phyloP scores from a whole-genome alignment of 1,140 invertebrate species.

The Bombus consobrinus region DNA sequence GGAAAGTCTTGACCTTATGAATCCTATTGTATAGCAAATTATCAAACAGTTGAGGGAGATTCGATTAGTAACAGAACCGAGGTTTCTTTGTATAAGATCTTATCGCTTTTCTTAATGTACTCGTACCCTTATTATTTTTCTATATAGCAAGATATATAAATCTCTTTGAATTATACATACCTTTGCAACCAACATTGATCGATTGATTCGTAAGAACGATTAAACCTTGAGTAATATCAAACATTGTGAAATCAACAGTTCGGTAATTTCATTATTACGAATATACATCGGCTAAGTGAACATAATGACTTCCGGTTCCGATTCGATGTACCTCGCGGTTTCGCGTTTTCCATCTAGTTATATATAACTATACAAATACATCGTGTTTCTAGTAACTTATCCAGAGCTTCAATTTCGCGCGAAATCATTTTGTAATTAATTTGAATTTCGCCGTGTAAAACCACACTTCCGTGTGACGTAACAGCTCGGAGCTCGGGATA shows the following conservation, averaged over 20 bases:
- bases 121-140: too few relatives aligned
- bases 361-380: background rate
- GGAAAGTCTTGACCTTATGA: too few relatives aligned
- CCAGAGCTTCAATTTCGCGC: background rate
- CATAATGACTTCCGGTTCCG: background rate
- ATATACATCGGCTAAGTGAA: background rate
- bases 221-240: background rate
- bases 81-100: too few relatives aligned
- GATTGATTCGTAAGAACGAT: background rate
- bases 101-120: too few relatives aligned
- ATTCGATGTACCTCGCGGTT: background rate
- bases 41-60: too few relatives aligned
- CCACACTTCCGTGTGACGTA: background rate
- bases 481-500: too few relatives aligned
- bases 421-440: slow-evolving; percentile 13
- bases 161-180: background rate
- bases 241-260: too few relatives aligned
- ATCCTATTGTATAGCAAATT: too few relatives aligned
- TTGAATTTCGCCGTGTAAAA: background rate
- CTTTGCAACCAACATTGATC: background rate
- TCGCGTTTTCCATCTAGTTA: background rate
- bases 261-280: background rate
- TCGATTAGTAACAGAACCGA: too few relatives aligned
- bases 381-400: background rate
- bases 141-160: too few relatives aligned